Conservation (phyloP, 2,113 vertebrate genomes). For the Platysternon megacephalum region DNA sequence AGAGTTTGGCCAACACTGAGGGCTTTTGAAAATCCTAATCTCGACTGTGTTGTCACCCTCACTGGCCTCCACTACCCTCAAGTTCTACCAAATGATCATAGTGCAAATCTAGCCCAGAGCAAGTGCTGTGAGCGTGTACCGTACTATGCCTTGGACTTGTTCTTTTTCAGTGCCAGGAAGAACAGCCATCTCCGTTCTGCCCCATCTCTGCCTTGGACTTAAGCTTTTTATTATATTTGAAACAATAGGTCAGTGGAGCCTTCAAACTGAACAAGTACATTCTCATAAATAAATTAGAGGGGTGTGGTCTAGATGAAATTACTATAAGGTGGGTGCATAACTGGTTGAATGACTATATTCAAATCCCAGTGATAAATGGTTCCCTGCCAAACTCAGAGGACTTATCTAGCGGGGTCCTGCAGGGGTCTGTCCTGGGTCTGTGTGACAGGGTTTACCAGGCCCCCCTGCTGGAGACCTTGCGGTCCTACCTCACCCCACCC, state of each 20-base stretch:
- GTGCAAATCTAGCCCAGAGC: neutral
- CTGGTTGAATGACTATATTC: too few relatives aligned
- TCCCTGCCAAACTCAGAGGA: too few relatives aligned
- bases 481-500: too few relatives aligned
- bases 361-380: too few relatives aligned
- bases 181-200: neutral
- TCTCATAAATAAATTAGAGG: too few relatives aligned
- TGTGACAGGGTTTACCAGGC: too few relatives aligned
- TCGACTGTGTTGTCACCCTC: neutral
- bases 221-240: neutral
- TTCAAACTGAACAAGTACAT: neutral
- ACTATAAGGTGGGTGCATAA: too few relatives aligned
- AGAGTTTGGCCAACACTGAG: neutral
- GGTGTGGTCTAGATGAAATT: too few relatives aligned
- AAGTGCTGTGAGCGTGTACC: neutral
- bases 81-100: neutral
- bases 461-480: too few relatives aligned
- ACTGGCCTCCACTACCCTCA: neutral
- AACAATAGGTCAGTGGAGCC: neutral
- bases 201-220: neutral
- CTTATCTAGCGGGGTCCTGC: too few relatives aligned
- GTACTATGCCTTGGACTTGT: neutral
- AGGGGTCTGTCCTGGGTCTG: too few relatives aligned
- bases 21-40: neutral
- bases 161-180: neutral